Evolutionary conservation across 2,888 invertebrate species (phyloP).

Genomic region (Drosophila vallismaia): DNA sequence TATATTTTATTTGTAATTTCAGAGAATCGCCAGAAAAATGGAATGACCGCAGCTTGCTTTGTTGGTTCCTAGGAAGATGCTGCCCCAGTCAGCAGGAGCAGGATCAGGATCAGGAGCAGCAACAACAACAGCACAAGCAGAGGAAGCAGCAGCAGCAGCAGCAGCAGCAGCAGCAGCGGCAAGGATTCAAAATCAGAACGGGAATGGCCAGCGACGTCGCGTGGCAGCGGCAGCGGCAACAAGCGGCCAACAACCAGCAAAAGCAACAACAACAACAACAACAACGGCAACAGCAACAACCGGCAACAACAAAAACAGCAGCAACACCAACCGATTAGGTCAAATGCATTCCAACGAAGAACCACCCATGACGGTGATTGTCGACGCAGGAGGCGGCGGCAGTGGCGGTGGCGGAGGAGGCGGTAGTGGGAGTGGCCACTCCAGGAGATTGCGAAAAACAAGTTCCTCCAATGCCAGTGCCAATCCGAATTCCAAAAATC

Average conservation of each 20-base stretch:
- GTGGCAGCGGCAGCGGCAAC: slow-evolving; percentile 59
- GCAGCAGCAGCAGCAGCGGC: slow-evolving; percentile 17
- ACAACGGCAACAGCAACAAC: slow-evolving; percentile 37
- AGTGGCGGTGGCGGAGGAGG: slow-evolving; percentile 42
- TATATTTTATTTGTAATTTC: slow-evolving; percentile 17
- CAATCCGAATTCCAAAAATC: slow-evolving; percentile 32
- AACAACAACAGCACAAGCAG: slow-evolving; percentile 33
- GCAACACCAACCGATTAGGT: slow-evolving; percentile 50
- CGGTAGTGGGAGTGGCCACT: slow-evolving; percentile 44
- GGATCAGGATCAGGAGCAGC: slow-evolving; percentile 25
- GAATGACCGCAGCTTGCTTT: slow-evolving; percentile 57
- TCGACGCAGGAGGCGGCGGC: slow-evolving; percentile 55
- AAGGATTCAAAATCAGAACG: slow-evolving; percentile 17
- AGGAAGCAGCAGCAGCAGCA: slow-evolving; percentile 6
- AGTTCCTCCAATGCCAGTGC: slow-evolving; percentile 76
- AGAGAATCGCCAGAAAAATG: slow-evolving; percentile 46
- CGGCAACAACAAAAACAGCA: slow-evolving; percentile 40
- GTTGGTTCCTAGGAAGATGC: slow-evolving; percentile 62
- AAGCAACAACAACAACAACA: slow-evolving; percentile 33
- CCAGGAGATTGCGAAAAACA: slow-evolving; percentile 66
- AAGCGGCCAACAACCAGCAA: slow-evolving; percentile 45
- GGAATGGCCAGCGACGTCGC: slow-evolving; percentile 72
- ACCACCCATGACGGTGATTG: slow-evolving; percentile 71
- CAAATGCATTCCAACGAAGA: slow-evolving; percentile 82
- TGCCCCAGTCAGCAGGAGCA: slow-evolving; percentile 58